phyloP scores from a whole-genome alignment of 2,113 vertebrate genomes.

The Euleptes europaea region DNA sequence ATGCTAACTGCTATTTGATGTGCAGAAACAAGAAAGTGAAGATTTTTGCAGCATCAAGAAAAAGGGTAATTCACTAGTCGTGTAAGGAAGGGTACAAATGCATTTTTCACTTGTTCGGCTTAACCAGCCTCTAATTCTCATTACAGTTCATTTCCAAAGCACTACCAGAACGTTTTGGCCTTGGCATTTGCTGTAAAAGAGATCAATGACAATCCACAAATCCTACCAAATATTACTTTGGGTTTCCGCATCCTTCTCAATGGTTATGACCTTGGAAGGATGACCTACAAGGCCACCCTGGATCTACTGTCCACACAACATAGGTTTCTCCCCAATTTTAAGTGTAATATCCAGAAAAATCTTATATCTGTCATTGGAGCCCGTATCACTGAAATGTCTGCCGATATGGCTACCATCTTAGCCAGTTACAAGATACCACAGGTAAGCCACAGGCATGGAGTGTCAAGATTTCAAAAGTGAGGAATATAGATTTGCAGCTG shows the following conservation, averaged over 20 bases:
- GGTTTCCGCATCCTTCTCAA: not conserved
- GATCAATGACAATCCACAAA: not conserved
- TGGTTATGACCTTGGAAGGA: not conserved
- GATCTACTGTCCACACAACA: not conserved
- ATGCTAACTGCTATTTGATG: too few species aligned
- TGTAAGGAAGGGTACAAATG: too few species aligned
- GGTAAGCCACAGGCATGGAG: not conserved
- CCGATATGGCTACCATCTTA: not conserved
- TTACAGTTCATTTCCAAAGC: not conserved
- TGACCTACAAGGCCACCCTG: not conserved
- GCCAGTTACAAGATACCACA: not conserved
- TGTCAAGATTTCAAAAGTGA: too few species aligned
- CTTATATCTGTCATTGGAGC: not conserved
- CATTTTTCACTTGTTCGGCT: too few species aligned
- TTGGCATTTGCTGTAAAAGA: conserved; percentile 1
- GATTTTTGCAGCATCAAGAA: too few species aligned
- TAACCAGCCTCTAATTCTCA: not conserved
- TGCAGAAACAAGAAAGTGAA: too few species aligned
- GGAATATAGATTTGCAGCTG: too few species aligned
- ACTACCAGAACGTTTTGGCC: not conserved
- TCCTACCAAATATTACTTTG: not conserved
- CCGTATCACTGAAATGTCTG: not conserved
- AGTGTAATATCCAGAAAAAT: not conserved
- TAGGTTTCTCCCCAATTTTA: not conserved
- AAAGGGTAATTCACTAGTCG: too few species aligned